These are phyloP conservation scores for Ceratosolen fusciceps DNA, from an alignment of 1,140 invertebrate species.

Conservation along the genomic window DNA sequence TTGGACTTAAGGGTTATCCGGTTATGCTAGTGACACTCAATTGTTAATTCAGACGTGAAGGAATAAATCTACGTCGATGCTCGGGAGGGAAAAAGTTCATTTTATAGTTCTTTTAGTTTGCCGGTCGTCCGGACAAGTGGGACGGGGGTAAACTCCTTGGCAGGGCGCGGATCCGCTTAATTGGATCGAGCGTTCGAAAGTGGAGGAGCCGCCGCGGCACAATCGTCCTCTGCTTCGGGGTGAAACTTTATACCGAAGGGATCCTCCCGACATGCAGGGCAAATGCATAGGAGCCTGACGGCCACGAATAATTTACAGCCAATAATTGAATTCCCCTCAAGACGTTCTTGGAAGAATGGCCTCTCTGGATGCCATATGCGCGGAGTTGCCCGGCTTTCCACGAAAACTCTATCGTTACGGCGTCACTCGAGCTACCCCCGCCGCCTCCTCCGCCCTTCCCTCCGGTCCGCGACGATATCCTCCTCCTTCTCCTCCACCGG, in stretches of 20 bases:
- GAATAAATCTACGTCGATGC: too few species aligned
- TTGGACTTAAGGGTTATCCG: too few species aligned
- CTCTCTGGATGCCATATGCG: constrained; percentile 13
- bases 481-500: neutral
- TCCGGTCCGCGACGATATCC: too few species aligned
- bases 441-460: neutral
- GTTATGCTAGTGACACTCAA: too few species aligned
- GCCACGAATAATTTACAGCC: neutral
- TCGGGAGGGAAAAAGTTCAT: too few species aligned
- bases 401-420: neutral
- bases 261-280: neutral
- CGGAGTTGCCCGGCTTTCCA: neutral
- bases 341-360: neutral
- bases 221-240: neutral
- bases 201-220: neutral
- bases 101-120: neutral
- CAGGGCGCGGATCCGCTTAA: neutral
- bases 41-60: too few species aligned
- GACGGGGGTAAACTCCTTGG: neutral
- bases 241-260: constrained; percentile 15
- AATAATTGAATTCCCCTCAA: constrained; percentile 18
- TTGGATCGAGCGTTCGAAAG: neutral
- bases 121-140: neutral
- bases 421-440: neutral
- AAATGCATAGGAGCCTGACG: neutral